phyloP scores from a whole-genome alignment of 2,888 invertebrate species.

The Amphipyra berbera region DNA sequence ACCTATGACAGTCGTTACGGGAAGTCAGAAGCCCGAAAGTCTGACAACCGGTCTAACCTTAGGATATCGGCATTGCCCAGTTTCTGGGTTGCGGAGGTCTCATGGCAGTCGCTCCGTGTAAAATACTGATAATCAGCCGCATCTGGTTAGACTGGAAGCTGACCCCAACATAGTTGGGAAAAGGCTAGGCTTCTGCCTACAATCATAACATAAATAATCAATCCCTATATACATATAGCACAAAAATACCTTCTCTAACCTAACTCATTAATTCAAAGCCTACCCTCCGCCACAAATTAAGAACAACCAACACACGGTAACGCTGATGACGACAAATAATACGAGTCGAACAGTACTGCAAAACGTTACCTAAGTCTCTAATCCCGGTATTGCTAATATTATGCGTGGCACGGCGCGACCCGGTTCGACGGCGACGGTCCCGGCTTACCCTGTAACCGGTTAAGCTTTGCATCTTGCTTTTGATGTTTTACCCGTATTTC shows the following conservation, averaged over 20 bases:
- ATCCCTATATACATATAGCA: no score
- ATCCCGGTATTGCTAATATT: constrained; percentile 57
- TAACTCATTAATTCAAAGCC: not conserved
- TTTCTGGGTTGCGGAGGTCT: no score
- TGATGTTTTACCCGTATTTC: constrained; percentile 50
- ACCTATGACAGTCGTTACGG: no score
- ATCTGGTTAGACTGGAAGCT: no score
- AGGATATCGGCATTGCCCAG: no score
- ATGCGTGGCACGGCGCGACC: constrained; percentile 61
- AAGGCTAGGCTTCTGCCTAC: no score
- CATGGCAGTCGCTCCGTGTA: no score
- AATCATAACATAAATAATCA: no score
- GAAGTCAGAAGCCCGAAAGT: no score
- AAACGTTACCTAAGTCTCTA: constrained; percentile 53
- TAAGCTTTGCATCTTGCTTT: constrained; percentile 61
- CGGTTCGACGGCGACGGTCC: constrained; percentile 42
- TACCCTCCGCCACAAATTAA: constrained; percentile 28
- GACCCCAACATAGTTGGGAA: no score
- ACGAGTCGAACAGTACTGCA: constrained; percentile 28
- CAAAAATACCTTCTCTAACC: not conserved
- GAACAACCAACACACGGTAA: constrained; percentile 27
- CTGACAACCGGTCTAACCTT: no score
- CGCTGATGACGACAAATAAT: constrained; percentile 53
- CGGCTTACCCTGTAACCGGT: constrained; percentile 61
- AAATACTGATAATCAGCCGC: no score